Percentiles rank a stretch among this genome's conserved stretches.
These are phyloP conservation scores for Anisognathus igniventris DNA, from an alignment of 2,797 vertebrate genomes.

Conservation along the genomic window DNA sequence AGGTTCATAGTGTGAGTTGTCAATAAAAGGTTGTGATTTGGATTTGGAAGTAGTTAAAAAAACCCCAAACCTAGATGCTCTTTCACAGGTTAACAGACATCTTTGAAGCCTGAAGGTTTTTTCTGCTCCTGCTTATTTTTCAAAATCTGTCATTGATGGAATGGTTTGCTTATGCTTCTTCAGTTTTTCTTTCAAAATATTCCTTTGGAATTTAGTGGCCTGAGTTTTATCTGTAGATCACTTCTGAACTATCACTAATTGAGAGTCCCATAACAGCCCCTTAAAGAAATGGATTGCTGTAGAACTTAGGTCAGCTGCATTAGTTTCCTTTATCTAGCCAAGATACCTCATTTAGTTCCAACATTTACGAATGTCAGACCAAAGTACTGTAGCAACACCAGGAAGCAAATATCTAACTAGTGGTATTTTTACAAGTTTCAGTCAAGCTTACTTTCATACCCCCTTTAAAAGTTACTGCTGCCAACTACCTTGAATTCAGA, in stretches of 20 bases:
- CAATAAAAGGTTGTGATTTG: not conserved
- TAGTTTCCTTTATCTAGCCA: not conserved
- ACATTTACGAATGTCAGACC: not conserved
- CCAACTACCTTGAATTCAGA: constrained; percentile 55
- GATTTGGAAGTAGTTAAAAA: not conserved
- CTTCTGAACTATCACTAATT: not conserved
- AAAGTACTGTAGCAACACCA: not conserved
- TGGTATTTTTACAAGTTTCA: not conserved
- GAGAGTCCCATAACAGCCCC: not conserved
- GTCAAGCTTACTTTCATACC: constrained; percentile 4
- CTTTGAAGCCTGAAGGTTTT: not conserved
- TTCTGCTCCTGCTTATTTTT: not conserved
- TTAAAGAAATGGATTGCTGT: not conserved
- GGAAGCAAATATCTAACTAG: not conserved
- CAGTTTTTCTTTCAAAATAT: not conserved
- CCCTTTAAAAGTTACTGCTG: constrained; percentile 34
- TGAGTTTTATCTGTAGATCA: not conserved
- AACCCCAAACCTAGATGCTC: not conserved
- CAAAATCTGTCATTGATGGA: not conserved
- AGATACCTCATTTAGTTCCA: not conserved
- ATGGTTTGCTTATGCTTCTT: not conserved
- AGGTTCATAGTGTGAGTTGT: not conserved
- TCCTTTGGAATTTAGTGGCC: not conserved
- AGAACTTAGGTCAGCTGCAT: not conserved
- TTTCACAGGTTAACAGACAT: not conserved